These are phyloP conservation scores for Columba janthina DNA, from an alignment of 2,113 vertebrate species.

Conservation along the genomic window DNA sequence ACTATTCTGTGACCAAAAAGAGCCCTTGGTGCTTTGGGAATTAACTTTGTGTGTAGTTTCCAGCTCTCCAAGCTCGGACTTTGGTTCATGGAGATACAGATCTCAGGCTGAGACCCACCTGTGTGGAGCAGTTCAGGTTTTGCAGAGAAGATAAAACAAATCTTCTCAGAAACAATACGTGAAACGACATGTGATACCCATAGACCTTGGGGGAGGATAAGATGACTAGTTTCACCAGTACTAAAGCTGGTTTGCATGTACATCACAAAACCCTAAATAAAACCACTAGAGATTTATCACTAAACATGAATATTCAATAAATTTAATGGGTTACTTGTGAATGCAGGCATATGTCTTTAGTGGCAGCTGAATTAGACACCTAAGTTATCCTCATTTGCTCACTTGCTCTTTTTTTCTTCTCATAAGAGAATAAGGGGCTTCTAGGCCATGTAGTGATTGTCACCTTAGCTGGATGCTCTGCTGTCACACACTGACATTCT, in stretches of 20 bases:
- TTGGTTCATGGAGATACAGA: background rate
- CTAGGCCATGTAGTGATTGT: background rate
- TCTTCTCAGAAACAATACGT: background rate
- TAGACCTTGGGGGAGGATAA: background rate
- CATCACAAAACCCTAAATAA: background rate
- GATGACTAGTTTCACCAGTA: background rate
- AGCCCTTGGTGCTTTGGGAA: background rate
- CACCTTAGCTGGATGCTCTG: background rate
- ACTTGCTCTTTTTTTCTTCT: background rate
- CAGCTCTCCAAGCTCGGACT: rapidly evolving
- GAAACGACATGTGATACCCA: background rate
- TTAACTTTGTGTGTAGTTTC: background rate
- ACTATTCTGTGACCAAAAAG: background rate
- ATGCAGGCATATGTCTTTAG: background rate
- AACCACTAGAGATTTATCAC: background rate
- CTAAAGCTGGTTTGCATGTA: background rate
- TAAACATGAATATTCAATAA: background rate
- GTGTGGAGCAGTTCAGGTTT: background rate
- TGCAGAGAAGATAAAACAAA: background rate
- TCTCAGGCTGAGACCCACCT: background rate
- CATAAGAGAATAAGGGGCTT: background rate
- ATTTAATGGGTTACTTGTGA: background rate
- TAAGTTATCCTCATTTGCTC: background rate
- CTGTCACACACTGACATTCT: background rate
- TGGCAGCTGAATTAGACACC: background rate